A percentile compares a stretch with the other conserved stretches of the same genome.
Conservation (phyloP, 2,113 vertebrate species). For the Eulacestoma nigropectus region DNA sequence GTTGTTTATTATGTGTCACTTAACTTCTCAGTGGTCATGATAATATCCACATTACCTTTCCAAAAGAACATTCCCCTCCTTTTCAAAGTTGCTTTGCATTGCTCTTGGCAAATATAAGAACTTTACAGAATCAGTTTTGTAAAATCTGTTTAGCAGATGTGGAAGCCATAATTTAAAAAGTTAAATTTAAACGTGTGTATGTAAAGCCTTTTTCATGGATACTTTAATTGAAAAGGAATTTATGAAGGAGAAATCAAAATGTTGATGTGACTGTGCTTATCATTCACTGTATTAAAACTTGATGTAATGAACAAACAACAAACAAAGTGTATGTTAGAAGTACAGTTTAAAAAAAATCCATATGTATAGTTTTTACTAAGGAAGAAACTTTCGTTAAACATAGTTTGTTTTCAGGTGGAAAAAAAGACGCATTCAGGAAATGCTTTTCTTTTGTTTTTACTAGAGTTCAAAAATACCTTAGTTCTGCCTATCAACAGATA, state of each 20-base stretch:
- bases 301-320: background rate
- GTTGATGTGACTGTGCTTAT: background rate
- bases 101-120: constrained; percentile 53
- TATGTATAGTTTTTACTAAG: background rate
- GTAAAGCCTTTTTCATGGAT: background rate
- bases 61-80: constrained; percentile 62
- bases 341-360: background rate
- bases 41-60: constrained; percentile 47
- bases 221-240: background rate
- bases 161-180: constrained; percentile 60
- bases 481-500: background rate
- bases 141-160: constrained; percentile 85
- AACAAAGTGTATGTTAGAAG: background rate
- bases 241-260: background rate
- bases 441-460: background rate
- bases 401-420: background rate
- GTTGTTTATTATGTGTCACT: constrained; percentile 40
- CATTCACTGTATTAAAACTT: background rate
- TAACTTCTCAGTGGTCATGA: constrained; percentile 47
- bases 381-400: background rate
- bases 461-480: background rate
- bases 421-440: background rate
- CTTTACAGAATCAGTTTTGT: constrained; percentile 75
- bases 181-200: constrained; percentile 17
- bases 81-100: constrained; percentile 68